A percentile compares a stretch with the other conserved stretches of the same genome.
Conservation (phyloP, 2,888 invertebrate species). For the Cerceris rybyensis region DNA sequence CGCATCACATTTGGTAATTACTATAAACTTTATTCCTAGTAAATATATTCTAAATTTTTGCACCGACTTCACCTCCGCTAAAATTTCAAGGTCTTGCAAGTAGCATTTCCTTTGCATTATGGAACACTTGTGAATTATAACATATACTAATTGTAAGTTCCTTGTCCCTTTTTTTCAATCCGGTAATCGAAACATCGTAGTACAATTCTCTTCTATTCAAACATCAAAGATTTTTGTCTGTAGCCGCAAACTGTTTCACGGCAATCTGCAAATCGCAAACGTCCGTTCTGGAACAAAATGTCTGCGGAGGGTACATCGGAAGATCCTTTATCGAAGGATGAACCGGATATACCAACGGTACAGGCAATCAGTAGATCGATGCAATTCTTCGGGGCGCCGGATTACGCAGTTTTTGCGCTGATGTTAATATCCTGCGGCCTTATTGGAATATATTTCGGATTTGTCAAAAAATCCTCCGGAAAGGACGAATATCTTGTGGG, state of each 20-base stretch:
- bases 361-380: constrained; percentile 83
- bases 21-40: no score
- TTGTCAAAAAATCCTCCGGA: constrained; percentile 84
- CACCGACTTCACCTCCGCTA: no score
- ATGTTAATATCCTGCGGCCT: constrained; percentile 83
- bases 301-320: constrained; percentile 64
- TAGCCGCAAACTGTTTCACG: constrained; percentile 26
- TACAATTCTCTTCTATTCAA: not conserved
- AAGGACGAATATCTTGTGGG: constrained; percentile 88
- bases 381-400: constrained; percentile 84
- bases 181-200: not conserved
- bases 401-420: constrained; percentile 83
- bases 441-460: constrained; percentile 86
- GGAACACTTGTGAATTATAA: no score
- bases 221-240: not conserved
- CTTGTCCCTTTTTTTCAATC: not conserved
- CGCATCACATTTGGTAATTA: no score
- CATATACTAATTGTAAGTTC: no score
- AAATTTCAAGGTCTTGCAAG: no score
- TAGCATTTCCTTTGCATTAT: no score
- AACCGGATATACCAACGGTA: constrained; percentile 78
- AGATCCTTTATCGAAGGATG: constrained; percentile 57
- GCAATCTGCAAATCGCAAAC: constrained; percentile 43
- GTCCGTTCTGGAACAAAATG: constrained; percentile 71
- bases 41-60: no score